Conservation (phyloP, 2,888 invertebrate genomes). For the Idaea dimidiata region DNA sequence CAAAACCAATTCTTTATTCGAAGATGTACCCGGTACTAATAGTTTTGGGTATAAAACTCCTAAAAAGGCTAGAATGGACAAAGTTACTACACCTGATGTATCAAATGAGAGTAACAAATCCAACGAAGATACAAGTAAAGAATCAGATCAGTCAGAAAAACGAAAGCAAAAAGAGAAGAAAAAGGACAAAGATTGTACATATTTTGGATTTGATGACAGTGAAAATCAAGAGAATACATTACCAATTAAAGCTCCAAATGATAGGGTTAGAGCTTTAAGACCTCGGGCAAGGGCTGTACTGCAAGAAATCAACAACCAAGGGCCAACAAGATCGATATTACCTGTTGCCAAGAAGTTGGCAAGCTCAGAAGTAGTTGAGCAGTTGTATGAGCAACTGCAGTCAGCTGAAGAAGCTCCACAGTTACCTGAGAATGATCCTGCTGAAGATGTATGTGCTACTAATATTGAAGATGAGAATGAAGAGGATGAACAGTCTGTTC, state of each 20-base stretch:
- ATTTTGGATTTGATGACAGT: constrained; percentile 74
- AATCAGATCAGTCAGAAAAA: constrained; percentile 25
- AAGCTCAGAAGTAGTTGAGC: constrained; percentile 50
- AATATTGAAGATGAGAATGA: constrained; percentile 38
- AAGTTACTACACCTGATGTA: constrained; percentile 19
- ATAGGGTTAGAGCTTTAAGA: constrained; percentile 42
- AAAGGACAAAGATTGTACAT: constrained; percentile 51
- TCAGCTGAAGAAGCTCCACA: constrained; percentile 54
- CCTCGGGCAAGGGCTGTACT: constrained; percentile 49
- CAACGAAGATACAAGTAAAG: constrained; percentile 35
- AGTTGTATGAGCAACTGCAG: constrained; percentile 52
- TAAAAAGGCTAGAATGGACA: constrained; percentile 29
- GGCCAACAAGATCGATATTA: constrained; percentile 50
- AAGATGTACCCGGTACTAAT: constrained; percentile 35
- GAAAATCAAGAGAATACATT: constrained; percentile 64
- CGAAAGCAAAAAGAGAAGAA: constrained; percentile 37
- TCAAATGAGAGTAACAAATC: constrained; percentile 30
- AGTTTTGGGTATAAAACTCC: constrained; percentile 24
- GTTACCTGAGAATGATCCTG: constrained; percentile 41
- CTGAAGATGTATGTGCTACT: constrained; percentile 31
- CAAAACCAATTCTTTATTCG: constrained; percentile 50
- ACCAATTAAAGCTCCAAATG: constrained; percentile 39
- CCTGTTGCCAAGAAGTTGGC: constrained; percentile 51
- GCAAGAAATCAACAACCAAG: constrained; percentile 55
- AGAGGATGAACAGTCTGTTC: constrained; percentile 60